Evolutionary conservation across 2,113 vertebrate species (phyloP).

Genomic region (Azemiops feae): DNA sequence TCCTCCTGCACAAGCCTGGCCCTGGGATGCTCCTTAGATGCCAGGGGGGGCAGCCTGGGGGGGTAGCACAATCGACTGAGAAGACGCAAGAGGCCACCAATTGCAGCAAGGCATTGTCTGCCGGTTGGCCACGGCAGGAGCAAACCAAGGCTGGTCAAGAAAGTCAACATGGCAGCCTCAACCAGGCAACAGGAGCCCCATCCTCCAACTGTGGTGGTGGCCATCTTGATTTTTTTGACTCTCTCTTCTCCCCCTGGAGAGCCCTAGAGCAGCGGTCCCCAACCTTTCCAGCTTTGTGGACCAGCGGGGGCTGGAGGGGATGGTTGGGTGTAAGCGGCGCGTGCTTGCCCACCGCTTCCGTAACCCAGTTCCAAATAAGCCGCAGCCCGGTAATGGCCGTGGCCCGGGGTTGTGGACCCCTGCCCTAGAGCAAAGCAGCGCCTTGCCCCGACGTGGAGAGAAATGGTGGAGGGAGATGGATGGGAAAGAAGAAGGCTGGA

Average conservation of each 20-base stretch:
- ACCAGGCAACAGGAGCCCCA: background rate
- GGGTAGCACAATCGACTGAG: background rate
- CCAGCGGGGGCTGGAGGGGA: no score
- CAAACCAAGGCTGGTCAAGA: background rate
- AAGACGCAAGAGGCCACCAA: background rate
- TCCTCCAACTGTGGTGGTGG: background rate
- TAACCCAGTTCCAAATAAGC: no score
- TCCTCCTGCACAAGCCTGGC: background rate
- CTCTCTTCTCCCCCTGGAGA: background rate
- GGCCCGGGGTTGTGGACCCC: no score
- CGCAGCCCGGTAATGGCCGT: no score
- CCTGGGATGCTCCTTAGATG: background rate
- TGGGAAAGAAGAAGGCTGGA: background rate
- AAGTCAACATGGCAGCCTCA: background rate
- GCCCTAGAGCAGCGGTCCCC: background rate
- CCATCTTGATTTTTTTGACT: background rate
- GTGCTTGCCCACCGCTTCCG: no score
- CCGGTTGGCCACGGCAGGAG: background rate
- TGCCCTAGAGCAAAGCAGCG: background rate
- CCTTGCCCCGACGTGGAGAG: background rate
- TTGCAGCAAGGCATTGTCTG: background rate
- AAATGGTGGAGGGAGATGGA: background rate
- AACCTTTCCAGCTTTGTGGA: no score
- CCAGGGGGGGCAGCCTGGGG: background rate
- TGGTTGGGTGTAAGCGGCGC: no score